Base-by-base conservation (phyloP, 2,888 invertebrate genomes). In the Micoletzkya japonica region DNA sequence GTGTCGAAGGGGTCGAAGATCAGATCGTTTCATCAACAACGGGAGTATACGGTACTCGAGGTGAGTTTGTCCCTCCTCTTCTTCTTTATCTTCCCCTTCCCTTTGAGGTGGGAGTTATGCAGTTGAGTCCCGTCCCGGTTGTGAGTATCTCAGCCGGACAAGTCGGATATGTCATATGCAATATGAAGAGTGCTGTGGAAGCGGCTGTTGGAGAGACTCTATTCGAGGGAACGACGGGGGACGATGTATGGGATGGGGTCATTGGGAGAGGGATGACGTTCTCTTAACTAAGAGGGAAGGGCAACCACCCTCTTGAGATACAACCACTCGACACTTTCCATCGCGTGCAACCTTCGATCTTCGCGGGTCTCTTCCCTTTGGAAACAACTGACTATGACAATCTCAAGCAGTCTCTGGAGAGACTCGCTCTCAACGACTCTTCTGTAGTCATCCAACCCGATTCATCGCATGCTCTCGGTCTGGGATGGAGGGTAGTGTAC, bases 381-480 rank as follows among this genome's bases (percentile, higher is more conserved):
- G 94, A 95, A 86, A 93, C 79, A 0, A 39, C 75, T 6, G 80
- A 82, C 30, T 85, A 84, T 37, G 85, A 84, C 24, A 75, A 63
- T 56, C 59, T 85, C 66, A 81, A 94, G 85, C 77, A 77, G 82
- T 93, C 97, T 17, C 91, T 98, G 68, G 93, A 94, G 74, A 94
- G 94, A 87, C 88, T 98, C 58, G 90, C 91, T n/a, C 88, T 98
- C 52, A 98, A 95, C 87, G 97, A 98, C 87, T 92, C 93, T 6
- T 94, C 93, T 72, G 95, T 97, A 4, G 89, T 90, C n/a, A 89
- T 94, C 4, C 89, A 88, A 50, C 86, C 90, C 24, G 95, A 95
- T 87, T 82, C 72, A 72, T 88, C 88, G 80, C 86, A 87, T 4
- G 88, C 88, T 0, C 80, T 89, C 26, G 89, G 89, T 26, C 86